These are phyloP conservation scores for Catharus bicknelli DNA, from an alignment of 2,113 vertebrate genomes.

Conservation along the genomic window DNA sequence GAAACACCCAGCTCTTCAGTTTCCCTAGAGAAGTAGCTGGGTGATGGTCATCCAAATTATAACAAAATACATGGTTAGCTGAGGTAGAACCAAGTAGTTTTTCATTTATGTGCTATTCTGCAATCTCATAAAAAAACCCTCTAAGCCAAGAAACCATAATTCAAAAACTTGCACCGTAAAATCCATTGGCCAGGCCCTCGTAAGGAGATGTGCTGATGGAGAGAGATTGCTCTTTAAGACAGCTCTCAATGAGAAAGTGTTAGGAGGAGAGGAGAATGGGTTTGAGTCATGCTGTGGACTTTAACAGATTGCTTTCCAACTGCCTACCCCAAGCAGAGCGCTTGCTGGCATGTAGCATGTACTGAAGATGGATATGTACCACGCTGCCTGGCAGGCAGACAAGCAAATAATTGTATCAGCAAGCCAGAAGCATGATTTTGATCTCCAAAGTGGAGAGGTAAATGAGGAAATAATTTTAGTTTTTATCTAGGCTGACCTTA, in stretches of 20 bases:
- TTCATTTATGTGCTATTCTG: background rate
- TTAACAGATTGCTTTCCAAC: slow-evolving; percentile 52
- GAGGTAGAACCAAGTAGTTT: slow-evolving; percentile 1
- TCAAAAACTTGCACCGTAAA: background rate
- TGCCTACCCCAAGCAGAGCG: slow-evolving; percentile 21
- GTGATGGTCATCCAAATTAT: slow-evolving; percentile 1
- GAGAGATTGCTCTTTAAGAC: slow-evolving; percentile 21
- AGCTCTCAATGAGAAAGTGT: slow-evolving; percentile 15
- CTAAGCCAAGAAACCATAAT: background rate
- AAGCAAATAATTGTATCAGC: slow-evolving; percentile 41
- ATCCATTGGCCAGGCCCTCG: background rate
- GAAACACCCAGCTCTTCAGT: background rate
- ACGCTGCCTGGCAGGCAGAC: slow-evolving; percentile 17
- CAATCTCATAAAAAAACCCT: background rate
- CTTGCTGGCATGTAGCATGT: slow-evolving; percentile 14
- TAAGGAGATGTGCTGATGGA: background rate
- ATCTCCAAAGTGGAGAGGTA: background rate
- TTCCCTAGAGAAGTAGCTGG: background rate
- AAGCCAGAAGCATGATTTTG: background rate
- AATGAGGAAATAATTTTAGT: slow-evolving; percentile 32
- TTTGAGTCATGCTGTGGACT: slow-evolving; percentile 23
- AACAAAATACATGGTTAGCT: background rate
- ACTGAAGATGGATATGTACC: slow-evolving; percentile 26
- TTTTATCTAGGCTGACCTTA: slow-evolving; percentile 11
- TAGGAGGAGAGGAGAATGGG: background rate